Conservation (phyloP, 2,888 invertebrate species). For the Parelbella ahira region DNA sequence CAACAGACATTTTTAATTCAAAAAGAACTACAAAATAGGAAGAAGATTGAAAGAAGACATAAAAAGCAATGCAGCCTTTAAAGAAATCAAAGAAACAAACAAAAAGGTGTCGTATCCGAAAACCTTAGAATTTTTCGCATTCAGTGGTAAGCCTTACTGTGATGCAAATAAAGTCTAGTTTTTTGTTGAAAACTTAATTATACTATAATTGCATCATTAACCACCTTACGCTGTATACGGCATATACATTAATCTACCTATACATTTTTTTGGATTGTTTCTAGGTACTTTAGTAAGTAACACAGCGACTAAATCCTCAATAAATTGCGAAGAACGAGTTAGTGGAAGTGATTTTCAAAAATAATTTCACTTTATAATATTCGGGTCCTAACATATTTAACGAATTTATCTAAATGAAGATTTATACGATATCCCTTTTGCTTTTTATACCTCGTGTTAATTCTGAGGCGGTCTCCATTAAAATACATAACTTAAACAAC, state of each 20-base stretch:
- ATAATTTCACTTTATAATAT: no score
- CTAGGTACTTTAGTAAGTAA: no score
- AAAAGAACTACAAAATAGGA: background rate
- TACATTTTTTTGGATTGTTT: no score
- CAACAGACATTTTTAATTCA: constrained; percentile 7
- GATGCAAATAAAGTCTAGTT: constrained; percentile 36
- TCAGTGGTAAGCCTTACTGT: constrained; percentile 34
- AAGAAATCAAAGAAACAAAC: constrained; percentile 24
- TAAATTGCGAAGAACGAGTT: no score
- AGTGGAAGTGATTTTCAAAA: no score
- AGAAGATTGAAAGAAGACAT: background rate
- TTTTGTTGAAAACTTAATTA: constrained; percentile 43
- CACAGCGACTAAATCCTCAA: no score
- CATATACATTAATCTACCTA: no score
- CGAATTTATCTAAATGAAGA: background rate
- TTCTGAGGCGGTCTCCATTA: background rate
- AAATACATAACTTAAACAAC: background rate
- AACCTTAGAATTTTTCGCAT: constrained; percentile 26
- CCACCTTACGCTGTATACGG: no score
- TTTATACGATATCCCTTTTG: background rate
- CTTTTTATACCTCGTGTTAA: background rate
- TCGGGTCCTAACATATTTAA: constrained; percentile 1
- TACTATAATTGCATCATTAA: constrained; percentile 44
- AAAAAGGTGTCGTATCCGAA: constrained; percentile 28
- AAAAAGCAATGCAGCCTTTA: constrained; percentile 2